Evolutionary conservation across 2,797 vertebrate species (phyloP), one percentile per base, ranked within the genome.

Genomic region (Heterohyrax brucei): DNA sequence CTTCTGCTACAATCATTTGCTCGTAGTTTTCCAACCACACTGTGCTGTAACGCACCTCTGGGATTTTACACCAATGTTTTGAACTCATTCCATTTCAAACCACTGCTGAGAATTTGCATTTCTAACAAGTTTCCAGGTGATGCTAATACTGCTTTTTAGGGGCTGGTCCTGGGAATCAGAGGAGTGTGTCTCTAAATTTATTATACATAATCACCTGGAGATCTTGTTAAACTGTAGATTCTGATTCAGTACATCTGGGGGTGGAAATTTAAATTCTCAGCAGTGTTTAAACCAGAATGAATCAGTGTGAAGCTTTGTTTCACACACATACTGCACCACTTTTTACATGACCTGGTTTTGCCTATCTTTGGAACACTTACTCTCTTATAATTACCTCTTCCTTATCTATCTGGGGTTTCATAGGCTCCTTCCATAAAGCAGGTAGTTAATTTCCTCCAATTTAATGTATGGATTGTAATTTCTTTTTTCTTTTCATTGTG

Each of bases 1-100:
- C 75, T 48, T 94, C 75, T 53, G 6, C 50, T 61, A 83, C 1
- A 79, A 28, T 72, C 64, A 83, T 59, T 59, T 22, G n/a, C 12
- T 88, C 3, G 39, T 53, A 21, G 21, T 87, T 87, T 93, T 79
- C 89, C 68, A 91, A 93, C 76, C 30, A 76, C 22, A n/a, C 7
- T 50, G 28, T 78, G 30, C 24, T 66, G n/a, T 50, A n/a, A 56
- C n/a, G 46, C 44, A 50, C 8, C 56, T 82, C 18, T 89, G n/a
- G 66, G 18, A 19, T 48, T 10, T 18, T 26, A 56, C 39, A 79
- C 53, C 53, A 56, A 16, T 12, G 53, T 16, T 56, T 56, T 56
- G 53, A 56, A 56, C 53, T 13, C 4, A 3, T 14, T 56, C 53
- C 13, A 56, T 12, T 10, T 56, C 53, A 56, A 56, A 56, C 2